phyloP scores from a whole-genome alignment of 2,888 invertebrate species.

The Lasius platythorax region DNA sequence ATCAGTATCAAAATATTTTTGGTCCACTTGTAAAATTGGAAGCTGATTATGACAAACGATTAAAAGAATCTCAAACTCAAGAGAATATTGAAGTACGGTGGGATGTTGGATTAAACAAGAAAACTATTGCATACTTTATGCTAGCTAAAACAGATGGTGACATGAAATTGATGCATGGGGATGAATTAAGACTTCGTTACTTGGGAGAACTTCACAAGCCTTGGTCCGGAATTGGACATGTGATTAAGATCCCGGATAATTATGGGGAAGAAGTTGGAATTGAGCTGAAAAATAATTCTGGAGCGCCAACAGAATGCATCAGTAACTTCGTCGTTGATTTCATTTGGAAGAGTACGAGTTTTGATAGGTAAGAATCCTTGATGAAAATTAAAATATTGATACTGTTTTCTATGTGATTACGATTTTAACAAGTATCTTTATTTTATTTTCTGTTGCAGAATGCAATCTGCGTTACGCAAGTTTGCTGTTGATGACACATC shows the following conservation, averaged over 20 bases:
- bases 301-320: constrained; percentile 97
- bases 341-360: constrained; percentile 99
- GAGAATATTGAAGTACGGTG: constrained; percentile 99
- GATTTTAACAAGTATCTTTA: constrained; percentile 5
- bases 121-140: constrained; percentile 98
- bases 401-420: neutral
- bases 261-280: constrained; percentile 99
- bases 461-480: constrained; percentile 97
- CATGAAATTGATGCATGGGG: constrained; percentile 99
- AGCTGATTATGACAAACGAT: constrained; percentile 98
- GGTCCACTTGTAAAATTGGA: constrained; percentile 98
- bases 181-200: constrained; percentile 97
- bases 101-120: constrained; percentile 99
- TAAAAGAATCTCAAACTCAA: constrained; percentile 99
- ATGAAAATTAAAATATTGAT: neutral
- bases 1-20: constrained; percentile 99
- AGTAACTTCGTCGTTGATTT: constrained; percentile 99
- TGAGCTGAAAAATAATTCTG: constrained; percentile 96
- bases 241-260: constrained; percentile 98
- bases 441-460: constrained; percentile 87
- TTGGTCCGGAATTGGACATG: constrained; percentile 99
- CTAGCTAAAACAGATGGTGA: constrained; percentile 99
- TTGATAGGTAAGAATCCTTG: constrained; percentile 91
- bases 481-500: constrained; percentile 99
- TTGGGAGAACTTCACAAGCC: constrained; percentile 97